Conservation (phyloP, 2,113 vertebrate species). For the Elephas maximus region DNA sequence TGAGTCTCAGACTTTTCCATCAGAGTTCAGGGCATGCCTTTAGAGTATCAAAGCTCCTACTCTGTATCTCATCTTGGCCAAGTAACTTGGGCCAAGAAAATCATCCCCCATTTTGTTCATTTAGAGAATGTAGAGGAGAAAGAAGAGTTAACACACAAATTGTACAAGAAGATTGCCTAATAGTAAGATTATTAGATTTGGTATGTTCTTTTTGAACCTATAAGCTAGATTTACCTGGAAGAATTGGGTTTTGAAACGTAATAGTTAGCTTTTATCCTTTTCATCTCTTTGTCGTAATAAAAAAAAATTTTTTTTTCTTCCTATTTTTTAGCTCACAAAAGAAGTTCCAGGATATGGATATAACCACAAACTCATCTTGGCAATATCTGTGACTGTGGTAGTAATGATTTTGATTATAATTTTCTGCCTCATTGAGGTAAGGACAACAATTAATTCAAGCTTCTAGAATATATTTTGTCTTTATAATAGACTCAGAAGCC, state of each 20-base stretch:
- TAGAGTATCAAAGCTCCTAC: neutral
- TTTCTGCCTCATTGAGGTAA: conserved; percentile 77
- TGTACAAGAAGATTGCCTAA: neutral
- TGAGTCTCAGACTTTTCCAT: rapidly evolving
- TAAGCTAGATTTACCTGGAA: neutral
- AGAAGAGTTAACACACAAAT: neutral
- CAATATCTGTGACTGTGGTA: neutral
- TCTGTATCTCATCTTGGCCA: neutral
- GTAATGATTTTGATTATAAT: conserved; percentile 20
- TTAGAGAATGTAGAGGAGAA: neutral
- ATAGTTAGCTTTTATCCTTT: neutral
- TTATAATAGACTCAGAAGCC: neutral
- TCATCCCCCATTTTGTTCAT: neutral
- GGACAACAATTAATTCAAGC: neutral
- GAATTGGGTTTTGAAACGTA: neutral
- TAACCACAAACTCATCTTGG: conserved; percentile 55
- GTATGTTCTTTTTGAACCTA: neutral
- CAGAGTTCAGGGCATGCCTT: neutral
- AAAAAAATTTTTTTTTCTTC: neutral
- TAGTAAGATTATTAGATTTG: neutral
- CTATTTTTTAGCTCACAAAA: conserved; percentile 39
- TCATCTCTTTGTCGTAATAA: neutral
- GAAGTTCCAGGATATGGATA: neutral
- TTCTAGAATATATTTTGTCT: neutral
- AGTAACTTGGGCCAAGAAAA: neutral